Conservation (phyloP, 2,888 invertebrate genomes). For the Rhorus exstirpatorius region DNA sequence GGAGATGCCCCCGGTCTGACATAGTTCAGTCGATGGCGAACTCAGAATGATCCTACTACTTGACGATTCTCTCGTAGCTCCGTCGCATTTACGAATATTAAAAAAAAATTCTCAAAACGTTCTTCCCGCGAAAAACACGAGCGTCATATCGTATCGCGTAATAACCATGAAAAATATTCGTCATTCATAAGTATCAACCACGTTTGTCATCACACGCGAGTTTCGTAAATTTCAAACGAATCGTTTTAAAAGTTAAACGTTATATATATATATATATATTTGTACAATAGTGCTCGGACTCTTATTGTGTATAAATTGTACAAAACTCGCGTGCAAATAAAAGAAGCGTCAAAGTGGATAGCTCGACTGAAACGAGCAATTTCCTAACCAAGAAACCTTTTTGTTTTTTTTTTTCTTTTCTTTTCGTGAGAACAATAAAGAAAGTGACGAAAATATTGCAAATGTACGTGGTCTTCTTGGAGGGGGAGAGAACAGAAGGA, state of each 20-base stretch:
- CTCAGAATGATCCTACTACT: conserved; percentile 81
- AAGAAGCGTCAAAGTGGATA: neutral
- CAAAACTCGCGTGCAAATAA: conserved; percentile 3
- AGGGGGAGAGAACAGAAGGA: no score
- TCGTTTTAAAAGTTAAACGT: neutral
- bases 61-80: conserved; percentile 63
- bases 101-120: conserved; percentile 2
- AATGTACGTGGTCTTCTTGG: no score
- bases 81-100: conserved; percentile 31
- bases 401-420: neutral
- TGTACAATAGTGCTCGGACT: neutral
- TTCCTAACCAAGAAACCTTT: neutral
- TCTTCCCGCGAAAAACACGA: conserved; percentile 1
- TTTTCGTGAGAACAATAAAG: neutral
- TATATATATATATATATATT: neutral
- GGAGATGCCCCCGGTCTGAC: conserved; percentile 81
- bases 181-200: neutral
- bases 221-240: conserved; percentile 35
- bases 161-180: conserved; percentile 22
- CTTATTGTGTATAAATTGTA: conserved; percentile 16
- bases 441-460: neutral
- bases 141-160: conserved; percentile 11
- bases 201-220: conserved; percentile 8
- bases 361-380: conserved; percentile 4
- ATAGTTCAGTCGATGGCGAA: conserved; percentile 84